Conservation (phyloP, 2,797 vertebrate genomes). For the Lacerta viridis region DNA sequence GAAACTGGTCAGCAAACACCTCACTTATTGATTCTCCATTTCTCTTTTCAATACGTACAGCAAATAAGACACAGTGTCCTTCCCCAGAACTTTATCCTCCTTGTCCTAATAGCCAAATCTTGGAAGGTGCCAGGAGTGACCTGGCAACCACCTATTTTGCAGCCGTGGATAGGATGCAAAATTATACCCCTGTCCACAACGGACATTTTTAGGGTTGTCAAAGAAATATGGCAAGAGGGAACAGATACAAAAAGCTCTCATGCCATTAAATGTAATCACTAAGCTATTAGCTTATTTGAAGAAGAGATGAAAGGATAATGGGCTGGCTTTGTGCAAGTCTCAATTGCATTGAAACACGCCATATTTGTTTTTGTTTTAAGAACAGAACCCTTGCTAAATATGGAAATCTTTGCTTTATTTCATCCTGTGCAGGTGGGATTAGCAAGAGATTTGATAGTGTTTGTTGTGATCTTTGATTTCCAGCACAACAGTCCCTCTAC, state of each 20-base stretch:
- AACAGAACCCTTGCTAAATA: slow-evolving; percentile 43
- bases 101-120: neutral
- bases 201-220: slow-evolving; percentile 48
- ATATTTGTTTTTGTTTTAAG: slow-evolving; percentile 53
- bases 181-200: slow-evolving; percentile 54
- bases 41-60: neutral
- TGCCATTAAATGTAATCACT: slow-evolving; percentile 62
- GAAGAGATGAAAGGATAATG: slow-evolving; percentile 71
- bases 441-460: neutral
- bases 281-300: slow-evolving; percentile 53
- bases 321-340: slow-evolving; percentile 28
- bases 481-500: neutral
- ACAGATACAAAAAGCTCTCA: slow-evolving; percentile 64
- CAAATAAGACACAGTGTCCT: neutral
- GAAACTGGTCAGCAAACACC: neutral
- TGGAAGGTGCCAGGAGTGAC: neutral
- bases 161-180: slow-evolving; percentile 57
- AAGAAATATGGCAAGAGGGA: slow-evolving; percentile 36
- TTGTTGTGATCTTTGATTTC: neutral
- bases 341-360: slow-evolving; percentile 33
- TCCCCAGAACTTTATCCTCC: neutral
- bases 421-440: neutral
- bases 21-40: neutral
- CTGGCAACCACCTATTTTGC: neutral
- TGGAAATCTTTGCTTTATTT: slow-evolving; percentile 30